phyloP scores from a whole-genome alignment of 1,140 invertebrate genomes.

The Hylyphantes graminicola region DNA sequence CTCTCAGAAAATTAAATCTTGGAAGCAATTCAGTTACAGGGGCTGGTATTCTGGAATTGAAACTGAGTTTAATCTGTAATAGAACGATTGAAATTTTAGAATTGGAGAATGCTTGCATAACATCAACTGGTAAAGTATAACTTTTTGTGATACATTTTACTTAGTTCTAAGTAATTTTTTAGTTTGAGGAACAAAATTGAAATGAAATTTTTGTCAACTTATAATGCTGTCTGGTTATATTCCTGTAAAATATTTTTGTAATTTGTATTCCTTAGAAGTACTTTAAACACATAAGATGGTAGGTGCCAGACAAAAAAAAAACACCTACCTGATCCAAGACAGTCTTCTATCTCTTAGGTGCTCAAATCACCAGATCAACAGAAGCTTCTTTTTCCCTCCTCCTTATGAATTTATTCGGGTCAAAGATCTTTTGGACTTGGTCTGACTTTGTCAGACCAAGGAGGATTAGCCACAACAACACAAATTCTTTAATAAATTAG shows the following conservation, averaged over 20 bases:
- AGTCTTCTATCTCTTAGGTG: too few relatives aligned
- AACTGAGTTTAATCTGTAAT: slow-evolving; percentile 52
- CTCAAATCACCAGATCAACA: too few relatives aligned
- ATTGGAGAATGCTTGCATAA: slow-evolving; percentile 47
- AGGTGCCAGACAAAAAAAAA: too few relatives aligned
- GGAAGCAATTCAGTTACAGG: slow-evolving; percentile 45
- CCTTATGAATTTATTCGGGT: too few relatives aligned
- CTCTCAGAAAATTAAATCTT: slow-evolving; percentile 72
- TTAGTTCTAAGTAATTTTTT: neutral
- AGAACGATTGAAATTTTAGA: slow-evolving; percentile 51
- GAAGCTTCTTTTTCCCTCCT: too few relatives aligned
- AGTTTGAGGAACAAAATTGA: neutral
- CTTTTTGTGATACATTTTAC: neutral
- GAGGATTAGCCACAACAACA: too few relatives aligned
- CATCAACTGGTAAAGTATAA: slow-evolving; percentile 33
- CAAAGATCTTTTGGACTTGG: too few relatives aligned
- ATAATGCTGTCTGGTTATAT: slow-evolving; percentile 72
- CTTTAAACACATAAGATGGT: too few relatives aligned
- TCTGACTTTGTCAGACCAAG: too few relatives aligned
- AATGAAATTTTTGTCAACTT: too few relatives aligned
- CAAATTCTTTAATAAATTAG: too few relatives aligned
- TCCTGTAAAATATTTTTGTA: slow-evolving; percentile 65
- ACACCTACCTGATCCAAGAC: too few relatives aligned
- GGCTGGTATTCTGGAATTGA: slow-evolving; percentile 47
- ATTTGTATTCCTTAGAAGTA: neutral